Conservation (phyloP, 2,113 vertebrate genomes). For the Cyphomyrus plagiostoma region DNA sequence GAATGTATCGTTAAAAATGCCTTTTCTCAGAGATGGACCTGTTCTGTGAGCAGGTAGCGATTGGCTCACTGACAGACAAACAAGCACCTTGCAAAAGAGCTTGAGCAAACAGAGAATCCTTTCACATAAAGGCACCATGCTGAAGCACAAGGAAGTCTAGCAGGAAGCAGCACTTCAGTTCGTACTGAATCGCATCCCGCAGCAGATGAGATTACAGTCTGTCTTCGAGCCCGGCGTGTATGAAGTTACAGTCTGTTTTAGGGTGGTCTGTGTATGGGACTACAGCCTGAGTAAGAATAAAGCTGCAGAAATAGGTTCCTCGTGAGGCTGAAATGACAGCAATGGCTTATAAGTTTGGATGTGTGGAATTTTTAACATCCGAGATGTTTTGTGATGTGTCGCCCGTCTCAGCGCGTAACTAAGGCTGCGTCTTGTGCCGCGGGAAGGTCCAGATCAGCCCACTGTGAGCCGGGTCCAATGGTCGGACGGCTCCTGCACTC, state of each 20-base stretch:
- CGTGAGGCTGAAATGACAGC: not conserved
- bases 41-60: not conserved
- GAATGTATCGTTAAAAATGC: not conserved
- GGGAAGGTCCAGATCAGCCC: not conserved
- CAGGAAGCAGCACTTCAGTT: not conserved
- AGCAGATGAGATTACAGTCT: conserved; percentile 9
- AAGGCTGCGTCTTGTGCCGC: not conserved
- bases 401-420: not conserved
- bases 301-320: not conserved
- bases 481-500: not conserved
- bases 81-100: not conserved
- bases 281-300: not conserved
- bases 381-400: not conserved
- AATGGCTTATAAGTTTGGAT: not conserved
- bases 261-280: not conserved
- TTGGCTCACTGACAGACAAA: not conserved
- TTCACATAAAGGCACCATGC: not conserved
- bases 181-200: not conserved
- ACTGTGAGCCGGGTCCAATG: not conserved
- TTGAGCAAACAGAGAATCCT: not conserved
- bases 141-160: not conserved
- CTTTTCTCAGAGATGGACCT: not conserved
- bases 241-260: conserved; percentile 6
- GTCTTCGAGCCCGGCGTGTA: not conserved
- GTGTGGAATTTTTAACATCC: not conserved